Evolutionary conservation across 2,113 vertebrate genomes (phyloP).

Genomic region (Hemiscyllium ocellatum): DNA sequence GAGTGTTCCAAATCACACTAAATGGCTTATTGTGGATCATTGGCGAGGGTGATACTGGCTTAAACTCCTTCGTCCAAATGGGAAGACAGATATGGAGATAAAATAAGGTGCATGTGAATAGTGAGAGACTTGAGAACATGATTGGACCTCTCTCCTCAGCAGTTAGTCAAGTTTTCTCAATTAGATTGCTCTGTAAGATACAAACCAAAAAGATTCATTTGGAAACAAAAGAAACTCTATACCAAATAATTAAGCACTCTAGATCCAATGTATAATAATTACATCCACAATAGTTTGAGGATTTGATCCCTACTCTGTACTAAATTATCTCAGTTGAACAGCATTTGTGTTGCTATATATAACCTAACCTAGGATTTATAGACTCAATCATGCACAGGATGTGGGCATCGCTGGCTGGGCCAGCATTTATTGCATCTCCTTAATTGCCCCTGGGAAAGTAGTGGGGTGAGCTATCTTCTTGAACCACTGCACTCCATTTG

Average conservation of each 20-base stretch:
- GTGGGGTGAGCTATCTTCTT: too few species aligned
- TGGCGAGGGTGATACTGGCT: slow-evolving; percentile 40
- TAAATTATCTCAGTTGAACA: too few species aligned
- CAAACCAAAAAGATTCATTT: not conserved
- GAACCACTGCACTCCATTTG: too few species aligned
- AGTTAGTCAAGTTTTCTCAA: not conserved
- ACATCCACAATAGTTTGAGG: too few species aligned
- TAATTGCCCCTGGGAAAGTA: too few species aligned
- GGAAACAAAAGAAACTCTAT: not conserved
- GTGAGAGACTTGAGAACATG: slow-evolving; percentile 42
- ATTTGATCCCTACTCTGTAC: too few species aligned
- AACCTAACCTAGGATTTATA: too few species aligned
- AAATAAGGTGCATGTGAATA: slow-evolving; percentile 43
- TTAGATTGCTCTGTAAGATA: not conserved
- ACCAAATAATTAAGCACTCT: not conserved
- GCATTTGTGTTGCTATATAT: too few species aligned
- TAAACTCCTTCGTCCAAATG: accelerated
- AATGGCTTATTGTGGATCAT: slow-evolving; percentile 71
- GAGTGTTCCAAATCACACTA: slow-evolving; percentile 75
- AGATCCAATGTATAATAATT: not conserved
- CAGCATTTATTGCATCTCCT: too few species aligned
- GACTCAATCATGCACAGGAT: too few species aligned
- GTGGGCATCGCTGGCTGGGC: too few species aligned
- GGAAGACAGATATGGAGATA: slow-evolving; percentile 29
- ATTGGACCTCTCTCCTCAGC: not conserved